These are phyloP conservation scores for Sympetrum striolatum DNA, from an alignment of 2,888 invertebrate genomes.

Conservation along the genomic window DNA sequence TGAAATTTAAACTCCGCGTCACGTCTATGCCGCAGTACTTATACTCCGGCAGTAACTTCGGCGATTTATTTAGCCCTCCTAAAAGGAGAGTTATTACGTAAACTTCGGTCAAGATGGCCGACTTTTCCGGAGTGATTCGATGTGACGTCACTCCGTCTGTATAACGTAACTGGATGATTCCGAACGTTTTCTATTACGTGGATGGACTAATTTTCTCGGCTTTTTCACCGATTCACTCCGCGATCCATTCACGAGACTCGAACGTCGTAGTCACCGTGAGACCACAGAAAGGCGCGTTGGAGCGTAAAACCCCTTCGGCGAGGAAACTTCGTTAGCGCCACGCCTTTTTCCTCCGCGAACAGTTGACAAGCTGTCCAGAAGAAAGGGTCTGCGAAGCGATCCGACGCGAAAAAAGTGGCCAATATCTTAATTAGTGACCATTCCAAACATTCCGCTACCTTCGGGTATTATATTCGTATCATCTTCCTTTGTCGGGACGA, in stretches of 20 bases:
- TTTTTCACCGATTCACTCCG: not conserved
- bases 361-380: not conserved
- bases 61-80: too few relatives aligned
- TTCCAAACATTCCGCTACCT: not conserved
- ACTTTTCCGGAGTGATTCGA: too few relatives aligned
- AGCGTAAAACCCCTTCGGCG: not conserved
- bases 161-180: not conserved
- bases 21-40: too few relatives aligned
- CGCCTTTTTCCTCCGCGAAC: not conserved
- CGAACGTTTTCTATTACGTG: not conserved
- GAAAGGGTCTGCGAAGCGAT: not conserved
- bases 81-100: too few relatives aligned
- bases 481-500: not conserved
- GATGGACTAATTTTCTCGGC: not conserved
- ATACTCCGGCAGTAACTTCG: too few relatives aligned
- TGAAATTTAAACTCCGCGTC: too few relatives aligned
- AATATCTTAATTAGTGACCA: not conserved
- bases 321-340: not conserved
- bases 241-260: not conserved
- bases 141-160: too few relatives aligned
- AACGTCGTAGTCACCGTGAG: not conserved
- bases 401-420: not conserved
- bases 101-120: too few relatives aligned
- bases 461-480: not conserved
- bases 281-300: not conserved